A percentile compares a stretch with the other conserved stretches of the same genome.
phyloP scores from a whole-genome alignment of 2,113 vertebrate species.

The Malurus elegans region DNA sequence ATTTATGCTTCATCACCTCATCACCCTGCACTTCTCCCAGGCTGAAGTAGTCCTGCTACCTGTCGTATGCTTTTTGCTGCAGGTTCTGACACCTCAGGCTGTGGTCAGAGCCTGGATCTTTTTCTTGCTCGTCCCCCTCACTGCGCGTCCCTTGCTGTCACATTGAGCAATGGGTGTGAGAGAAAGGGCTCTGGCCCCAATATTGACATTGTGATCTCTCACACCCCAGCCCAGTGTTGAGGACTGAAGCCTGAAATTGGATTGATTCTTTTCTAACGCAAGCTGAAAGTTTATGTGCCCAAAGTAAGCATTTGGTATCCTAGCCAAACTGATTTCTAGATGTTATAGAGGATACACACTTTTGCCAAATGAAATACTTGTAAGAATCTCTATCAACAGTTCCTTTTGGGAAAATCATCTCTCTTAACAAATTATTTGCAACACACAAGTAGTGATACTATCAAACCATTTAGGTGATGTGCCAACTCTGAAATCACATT shows the following conservation, averaged over 20 bases:
- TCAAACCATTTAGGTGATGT: not conserved
- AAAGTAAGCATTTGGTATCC: not conserved
- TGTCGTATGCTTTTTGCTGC: not conserved
- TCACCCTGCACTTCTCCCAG: not conserved
- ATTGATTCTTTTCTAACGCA: not conserved
- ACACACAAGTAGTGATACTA: not conserved
- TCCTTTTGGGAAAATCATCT: not conserved
- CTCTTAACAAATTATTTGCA: not conserved
- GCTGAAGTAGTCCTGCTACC: not conserved
- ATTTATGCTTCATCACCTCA: not conserved
- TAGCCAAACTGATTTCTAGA: not conserved
- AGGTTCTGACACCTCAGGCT: not conserved
- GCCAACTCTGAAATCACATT: not conserved
- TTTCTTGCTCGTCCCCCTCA: not conserved
- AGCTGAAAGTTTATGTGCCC: not conserved
- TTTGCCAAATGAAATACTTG: not conserved
- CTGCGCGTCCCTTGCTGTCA: not conserved
- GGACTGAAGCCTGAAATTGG: not conserved
- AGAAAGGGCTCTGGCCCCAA: not conserved
- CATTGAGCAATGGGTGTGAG: fast-evolving
- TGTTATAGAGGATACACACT: not conserved
- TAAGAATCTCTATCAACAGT: not conserved
- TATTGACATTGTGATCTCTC: not conserved
- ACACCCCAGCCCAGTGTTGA: fast-evolving
- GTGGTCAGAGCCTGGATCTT: not conserved